Evolutionary conservation across 2,797 vertebrate species (phyloP).

Genomic region (Hoplostethus mediterraneus): DNA sequence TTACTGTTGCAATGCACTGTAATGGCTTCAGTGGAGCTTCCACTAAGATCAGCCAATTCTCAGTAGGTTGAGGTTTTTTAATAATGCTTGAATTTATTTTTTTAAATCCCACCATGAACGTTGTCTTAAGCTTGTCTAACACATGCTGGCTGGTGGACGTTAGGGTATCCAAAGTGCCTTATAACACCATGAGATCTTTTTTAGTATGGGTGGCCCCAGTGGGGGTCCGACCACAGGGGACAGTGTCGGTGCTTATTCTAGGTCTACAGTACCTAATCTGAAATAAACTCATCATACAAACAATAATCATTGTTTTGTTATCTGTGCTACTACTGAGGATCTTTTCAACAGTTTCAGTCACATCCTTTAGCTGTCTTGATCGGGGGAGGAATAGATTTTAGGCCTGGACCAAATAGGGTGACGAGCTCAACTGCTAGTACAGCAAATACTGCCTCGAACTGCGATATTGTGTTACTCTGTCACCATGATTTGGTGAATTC

Average conservation of each 20-base stretch:
- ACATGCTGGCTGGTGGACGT: no score
- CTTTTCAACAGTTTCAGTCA: background rate
- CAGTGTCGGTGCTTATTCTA: slow-evolving; percentile 2
- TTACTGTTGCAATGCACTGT: no score
- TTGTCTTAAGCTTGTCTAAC: no score
- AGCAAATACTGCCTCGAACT: background rate
- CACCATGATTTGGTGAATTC: background rate
- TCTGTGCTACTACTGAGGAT: slow-evolving; percentile 1
- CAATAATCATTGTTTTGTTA: slow-evolving; percentile 1
- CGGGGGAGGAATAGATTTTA: background rate
- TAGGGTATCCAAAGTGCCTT: no score
- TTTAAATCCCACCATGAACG: no score
- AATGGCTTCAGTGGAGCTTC: no score
- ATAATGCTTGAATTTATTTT: no score
- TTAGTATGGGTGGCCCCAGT: no score
- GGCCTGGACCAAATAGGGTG: no score
- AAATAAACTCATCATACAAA: background rate
- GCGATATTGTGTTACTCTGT: background rate
- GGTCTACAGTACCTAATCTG: background rate
- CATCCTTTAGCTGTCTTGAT: background rate
- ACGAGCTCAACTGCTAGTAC: background rate
- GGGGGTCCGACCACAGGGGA: slow-evolving; percentile 10
- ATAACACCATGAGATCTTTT: background rate
- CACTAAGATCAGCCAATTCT: no score
- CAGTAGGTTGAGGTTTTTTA: no score